Evolutionary conservation across 2,888 invertebrate species (phyloP), one percentile per base, ranked within the genome.

Genomic region (Acheta domesticus): DNA sequence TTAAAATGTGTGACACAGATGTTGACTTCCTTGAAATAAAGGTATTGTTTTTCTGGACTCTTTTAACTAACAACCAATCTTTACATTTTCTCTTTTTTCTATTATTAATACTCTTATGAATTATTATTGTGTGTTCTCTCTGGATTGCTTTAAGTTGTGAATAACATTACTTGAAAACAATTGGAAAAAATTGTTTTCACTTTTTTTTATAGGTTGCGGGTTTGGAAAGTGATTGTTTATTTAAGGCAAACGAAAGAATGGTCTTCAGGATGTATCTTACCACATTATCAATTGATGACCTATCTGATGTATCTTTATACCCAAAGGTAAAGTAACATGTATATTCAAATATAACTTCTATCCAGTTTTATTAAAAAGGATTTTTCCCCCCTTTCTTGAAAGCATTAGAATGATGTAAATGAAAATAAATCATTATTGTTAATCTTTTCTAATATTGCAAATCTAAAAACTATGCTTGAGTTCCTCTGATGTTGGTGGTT

Each of bases 171-270:
- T 77, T 77, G 11, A 36, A 75, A 20, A 23, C 49, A 23, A 20
- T 14, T 75, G 12, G 16, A 74, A 23, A 20, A 11, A 73, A 19
- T 50, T 74, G 19, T 75, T 36, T 36, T 36, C 36, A 14, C 49
- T 74, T 80, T 81, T 82, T 76, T 83, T 77, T 36, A 36, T 81
- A 85, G 84, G 81, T 86, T 82, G 80, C 88, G 75, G 91, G 92
- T 0, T 84, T 94, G 80, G 94, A 94, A 87, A 91, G 92, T 83
- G 94, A 94, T 86, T 92, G 93, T 84, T 90, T 93, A 82, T 93
- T 94, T 86, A 91, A 93, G 84, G 93, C 93, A 1, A 93, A 93
- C 83, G 94, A 94, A 84, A 89, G 93, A 83, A 92, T 93, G 88
- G 92, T 93, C 50, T 89, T 95, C 83, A 89, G 93, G 81, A 89